phyloP scores from a whole-genome alignment of 2,113 vertebrate species.

The Nerophis lumbriciformis region DNA sequence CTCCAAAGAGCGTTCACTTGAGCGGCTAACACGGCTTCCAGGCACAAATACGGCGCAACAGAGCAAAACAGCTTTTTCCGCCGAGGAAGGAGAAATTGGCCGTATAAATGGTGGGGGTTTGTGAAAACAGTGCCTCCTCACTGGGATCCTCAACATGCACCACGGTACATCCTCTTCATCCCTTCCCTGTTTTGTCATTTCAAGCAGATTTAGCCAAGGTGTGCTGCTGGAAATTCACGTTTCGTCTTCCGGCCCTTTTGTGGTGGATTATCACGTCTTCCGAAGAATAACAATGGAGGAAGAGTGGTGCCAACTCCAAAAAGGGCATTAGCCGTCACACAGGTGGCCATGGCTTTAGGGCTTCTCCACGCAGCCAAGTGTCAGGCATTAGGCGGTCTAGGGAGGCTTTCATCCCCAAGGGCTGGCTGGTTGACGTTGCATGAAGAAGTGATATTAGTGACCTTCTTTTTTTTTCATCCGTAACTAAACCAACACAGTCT shows the following conservation, averaged over 20 bases:
- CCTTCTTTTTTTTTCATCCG: slow-evolving; percentile 21
- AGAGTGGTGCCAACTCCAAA: slow-evolving; percentile 6
- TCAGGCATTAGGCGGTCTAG: slow-evolving; percentile 20
- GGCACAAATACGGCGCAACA: slow-evolving; percentile 40
- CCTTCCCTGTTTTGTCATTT: slow-evolving; percentile 41
- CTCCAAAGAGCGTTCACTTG: slow-evolving; percentile 24
- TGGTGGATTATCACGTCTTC: slow-evolving; percentile 33
- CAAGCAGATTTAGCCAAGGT: slow-evolving; percentile 47
- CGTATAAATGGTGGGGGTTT: slow-evolving; percentile 46
- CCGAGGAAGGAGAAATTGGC: slow-evolving; percentile 38
- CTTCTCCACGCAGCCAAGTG: slow-evolving; percentile 21
- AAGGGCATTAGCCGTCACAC: slow-evolving; percentile 15
- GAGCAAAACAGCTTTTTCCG: slow-evolving; percentile 41
- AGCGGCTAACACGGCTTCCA: slow-evolving; percentile 32
- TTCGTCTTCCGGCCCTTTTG: slow-evolving; percentile 20
- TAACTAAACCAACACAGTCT: slow-evolving; percentile 30
- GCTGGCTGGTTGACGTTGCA: not conserved
- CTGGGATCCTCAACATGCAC: slow-evolving; percentile 16
- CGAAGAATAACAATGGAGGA: slow-evolving; percentile 2
- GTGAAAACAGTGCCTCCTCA: slow-evolving; percentile 35
- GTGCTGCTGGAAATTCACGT: slow-evolving; percentile 45
- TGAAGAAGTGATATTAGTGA: slow-evolving; percentile 18
- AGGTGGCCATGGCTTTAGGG: slow-evolving; percentile 31
- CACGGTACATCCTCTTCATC: slow-evolving; percentile 3
- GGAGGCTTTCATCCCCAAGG: slow-evolving; percentile 14